These are phyloP conservation scores for Drosophila subquinaria DNA, from an alignment of 2,888 invertebrate genomes.

Conservation along the genomic window DNA sequence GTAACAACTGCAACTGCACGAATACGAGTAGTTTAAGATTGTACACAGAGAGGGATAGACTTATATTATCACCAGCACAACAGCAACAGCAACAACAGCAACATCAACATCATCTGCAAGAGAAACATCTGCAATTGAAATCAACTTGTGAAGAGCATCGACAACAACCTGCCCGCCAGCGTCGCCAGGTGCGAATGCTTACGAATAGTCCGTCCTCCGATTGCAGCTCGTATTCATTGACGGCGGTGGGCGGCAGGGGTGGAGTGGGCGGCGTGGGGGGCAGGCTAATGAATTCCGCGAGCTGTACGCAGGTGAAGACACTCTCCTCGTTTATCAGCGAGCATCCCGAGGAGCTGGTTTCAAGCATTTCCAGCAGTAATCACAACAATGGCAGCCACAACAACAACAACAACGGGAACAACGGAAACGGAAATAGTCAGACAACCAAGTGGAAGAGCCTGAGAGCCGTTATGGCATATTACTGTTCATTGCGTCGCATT, in stretches of 20 bases:
- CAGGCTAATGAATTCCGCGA: constrained; percentile 53
- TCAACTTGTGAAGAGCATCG: constrained; percentile 14
- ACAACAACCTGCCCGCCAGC: constrained; percentile 47
- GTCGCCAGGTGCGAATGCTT: constrained; percentile 70
- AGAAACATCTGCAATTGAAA: constrained; percentile 20
- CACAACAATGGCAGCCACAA: constrained; percentile 25
- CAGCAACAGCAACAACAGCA: constrained; percentile 37
- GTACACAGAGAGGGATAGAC: constrained; percentile 84
- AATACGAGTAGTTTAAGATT: constrained; percentile 71
- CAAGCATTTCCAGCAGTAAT: constrained; percentile 30
- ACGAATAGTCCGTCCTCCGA: constrained; percentile 81
- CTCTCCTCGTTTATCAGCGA: constrained; percentile 74
- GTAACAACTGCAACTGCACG: constrained; percentile 64
- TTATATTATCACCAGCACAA: constrained; percentile 68
- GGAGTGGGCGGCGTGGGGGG: constrained; percentile 19
- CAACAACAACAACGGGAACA: constrained; percentile 12
- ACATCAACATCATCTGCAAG: constrained; percentile 28
- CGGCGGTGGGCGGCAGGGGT: constrained; percentile 13
- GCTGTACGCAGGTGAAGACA: constrained; percentile 71
- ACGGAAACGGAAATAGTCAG: constrained; percentile 37
- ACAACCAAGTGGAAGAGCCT: constrained; percentile 94
- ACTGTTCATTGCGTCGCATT: constrained; percentile 95
- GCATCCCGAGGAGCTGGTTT: constrained; percentile 66
- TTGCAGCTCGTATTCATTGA: constrained; percentile 57
- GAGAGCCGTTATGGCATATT: constrained; percentile 95